Base-by-base conservation (phyloP, 2,888 invertebrate species). In the Phaedon cochleariae region DNA sequence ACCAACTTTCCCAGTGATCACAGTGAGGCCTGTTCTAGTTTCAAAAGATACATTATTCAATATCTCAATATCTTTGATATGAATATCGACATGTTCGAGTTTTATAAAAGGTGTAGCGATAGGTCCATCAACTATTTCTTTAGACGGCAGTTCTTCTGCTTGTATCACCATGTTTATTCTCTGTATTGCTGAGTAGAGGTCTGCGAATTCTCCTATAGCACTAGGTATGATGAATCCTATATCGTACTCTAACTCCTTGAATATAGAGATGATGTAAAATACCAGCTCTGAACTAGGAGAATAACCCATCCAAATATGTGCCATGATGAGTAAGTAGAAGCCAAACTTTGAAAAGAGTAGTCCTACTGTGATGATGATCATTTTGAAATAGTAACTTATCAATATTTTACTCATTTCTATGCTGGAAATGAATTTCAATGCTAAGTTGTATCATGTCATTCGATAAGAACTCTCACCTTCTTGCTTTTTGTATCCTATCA, bases 161-260 rank as follows among this genome's bases (percentile, higher is more conserved):
- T 20, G 7, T n/a, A 72, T 18, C 2, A 68, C 67, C 21, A 45
- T 66, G 29, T 67, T 58, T 12, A 74, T 76, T 62, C 78, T 71
- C 37, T 67, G 70, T 34, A 75, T 48, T 1, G 77, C 72, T 12
- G 79, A 76, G 26, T 68, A 62, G 9, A 78, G 31, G 65, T 79
- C 79, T 1, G 77, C 79, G 1, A 69, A 60, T 59, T 72, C 69
- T 9, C 69, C 68, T 57, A 78, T 76, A 53, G 90, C 92, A 85
- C 92, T 91, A 0, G 97, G 96, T 75, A 97, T 93, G 83, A 93
- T 94, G 12, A 95, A 90, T 0, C 94, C 94, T 90, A 97, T 92
- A 15, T 93, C 90, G 74, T 92, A 90, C 29, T 95, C 87, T 65
- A 62, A 72, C 45, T 62, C 76, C 58, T 37, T 62, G 55, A 67